Conservation (phyloP, 2,888 invertebrate genomes). For the Poecilus cupreus region DNA sequence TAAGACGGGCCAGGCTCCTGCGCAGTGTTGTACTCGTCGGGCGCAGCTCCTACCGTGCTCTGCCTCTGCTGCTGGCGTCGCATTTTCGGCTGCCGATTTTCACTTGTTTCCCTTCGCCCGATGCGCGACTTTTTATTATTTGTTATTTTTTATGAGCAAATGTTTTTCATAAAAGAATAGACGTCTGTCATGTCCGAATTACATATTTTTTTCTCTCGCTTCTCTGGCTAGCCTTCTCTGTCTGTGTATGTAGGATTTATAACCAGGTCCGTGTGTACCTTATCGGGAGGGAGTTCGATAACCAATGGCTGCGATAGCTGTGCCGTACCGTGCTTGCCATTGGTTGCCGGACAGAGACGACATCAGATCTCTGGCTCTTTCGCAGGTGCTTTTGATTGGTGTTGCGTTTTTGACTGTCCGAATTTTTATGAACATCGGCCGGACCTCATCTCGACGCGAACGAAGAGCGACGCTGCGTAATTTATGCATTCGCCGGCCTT, state of each 20-base stretch:
- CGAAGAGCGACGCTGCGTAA: constrained; percentile 22
- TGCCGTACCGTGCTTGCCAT: constrained; percentile 7
- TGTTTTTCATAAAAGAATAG: constrained; percentile 52
- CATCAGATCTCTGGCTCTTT: not conserved
- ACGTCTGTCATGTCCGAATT: constrained; percentile 55
- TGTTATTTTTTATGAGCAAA: constrained; percentile 45
- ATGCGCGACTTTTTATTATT: constrained; percentile 44
- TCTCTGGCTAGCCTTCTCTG: constrained; percentile 31
- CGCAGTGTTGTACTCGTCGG: constrained; percentile 31
- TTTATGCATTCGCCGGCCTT: constrained; percentile 53
- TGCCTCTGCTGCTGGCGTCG: constrained; percentile 14
- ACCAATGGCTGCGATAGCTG: constrained; percentile 45
- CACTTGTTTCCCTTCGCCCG: constrained; percentile 17
- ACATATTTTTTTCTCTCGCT: constrained; percentile 41
- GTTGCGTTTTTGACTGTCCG: constrained; percentile 51
- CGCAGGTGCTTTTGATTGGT: constrained; percentile 22
- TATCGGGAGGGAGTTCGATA: constrained; percentile 47
- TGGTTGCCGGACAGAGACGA: constrained; percentile 31
- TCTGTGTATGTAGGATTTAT: constrained; percentile 48
- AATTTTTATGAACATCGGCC: constrained; percentile 57
- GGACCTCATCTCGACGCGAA: constrained; percentile 42
- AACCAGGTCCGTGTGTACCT: constrained; percentile 48
- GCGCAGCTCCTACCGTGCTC: constrained; percentile 28
- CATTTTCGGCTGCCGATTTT: constrained; percentile 38
- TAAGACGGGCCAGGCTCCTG: constrained; percentile 28